phyloP scores from a whole-genome alignment of 2,797 vertebrate genomes.

The Sebastes minor region DNA sequence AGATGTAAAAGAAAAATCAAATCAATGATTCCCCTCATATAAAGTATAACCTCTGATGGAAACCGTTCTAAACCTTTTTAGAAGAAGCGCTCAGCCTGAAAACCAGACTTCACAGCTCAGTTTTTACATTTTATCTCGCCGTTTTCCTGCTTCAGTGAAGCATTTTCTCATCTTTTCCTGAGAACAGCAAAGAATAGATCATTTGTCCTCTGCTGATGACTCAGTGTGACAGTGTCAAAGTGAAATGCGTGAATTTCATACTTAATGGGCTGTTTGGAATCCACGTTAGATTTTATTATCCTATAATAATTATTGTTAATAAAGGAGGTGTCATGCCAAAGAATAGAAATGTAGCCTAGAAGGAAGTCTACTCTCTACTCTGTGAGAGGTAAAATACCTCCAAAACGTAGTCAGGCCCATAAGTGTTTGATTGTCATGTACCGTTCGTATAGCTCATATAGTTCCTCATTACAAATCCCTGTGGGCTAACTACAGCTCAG shows the following conservation, averaged over 20 bases:
- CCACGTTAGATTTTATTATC: background rate
- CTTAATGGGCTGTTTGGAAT: background rate
- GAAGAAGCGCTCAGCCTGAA: background rate
- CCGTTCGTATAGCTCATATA: background rate
- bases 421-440: background rate
- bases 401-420: background rate
- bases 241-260: background rate
- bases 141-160: constrained; percentile 13
- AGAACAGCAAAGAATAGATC: constrained; percentile 4
- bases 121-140: background rate
- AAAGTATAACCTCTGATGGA: background rate
- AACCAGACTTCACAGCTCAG: background rate
- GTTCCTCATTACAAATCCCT: background rate
- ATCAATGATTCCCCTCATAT: background rate
- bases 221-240: constrained; percentile 15
- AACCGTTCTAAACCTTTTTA: background rate
- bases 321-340: background rate
- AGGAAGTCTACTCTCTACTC: background rate
- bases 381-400: background rate
- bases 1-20: background rate
- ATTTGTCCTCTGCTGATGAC: constrained; percentile 9
- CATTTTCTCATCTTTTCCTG: constrained; percentile 2
- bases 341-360: background rate
- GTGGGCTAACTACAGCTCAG: background rate
- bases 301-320: background rate